phyloP scores from a whole-genome alignment of 2,113 vertebrate species.

The Gavia stellata region DNA sequence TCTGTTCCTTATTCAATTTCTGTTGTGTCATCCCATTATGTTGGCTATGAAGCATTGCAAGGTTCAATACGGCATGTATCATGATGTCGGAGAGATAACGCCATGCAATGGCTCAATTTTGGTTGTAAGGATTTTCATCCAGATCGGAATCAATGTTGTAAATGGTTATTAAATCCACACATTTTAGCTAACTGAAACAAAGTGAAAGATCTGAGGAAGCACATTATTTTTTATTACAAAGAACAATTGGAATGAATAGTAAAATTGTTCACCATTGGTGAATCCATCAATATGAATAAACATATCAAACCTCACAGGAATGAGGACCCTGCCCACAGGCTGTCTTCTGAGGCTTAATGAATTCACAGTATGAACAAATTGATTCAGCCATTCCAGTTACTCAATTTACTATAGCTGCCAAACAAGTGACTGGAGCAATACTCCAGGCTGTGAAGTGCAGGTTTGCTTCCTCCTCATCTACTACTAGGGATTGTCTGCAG shows the following conservation, averaged over 20 bases:
- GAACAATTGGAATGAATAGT: background rate
- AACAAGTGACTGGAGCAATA: background rate
- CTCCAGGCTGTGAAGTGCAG: background rate
- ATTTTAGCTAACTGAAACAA: conserved; percentile 39
- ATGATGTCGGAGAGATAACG: conserved; percentile 22
- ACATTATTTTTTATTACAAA: background rate
- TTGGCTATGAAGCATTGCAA: conserved; percentile 36
- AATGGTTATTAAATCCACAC: conserved; percentile 22
- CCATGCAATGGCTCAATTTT: background rate
- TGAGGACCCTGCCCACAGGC: background rate
- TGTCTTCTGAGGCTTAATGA: conserved; percentile 2
- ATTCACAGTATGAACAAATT: conserved; percentile 25
- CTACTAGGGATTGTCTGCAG: background rate
- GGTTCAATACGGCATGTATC: background rate
- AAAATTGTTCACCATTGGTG: background rate
- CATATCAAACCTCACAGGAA: background rate
- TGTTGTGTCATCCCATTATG: conserved; percentile 28
- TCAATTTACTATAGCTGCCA: conserved; percentile 5
- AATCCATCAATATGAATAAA: background rate
- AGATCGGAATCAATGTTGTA: conserved; percentile 42
- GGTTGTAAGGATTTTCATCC: background rate
- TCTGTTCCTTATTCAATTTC: conserved; percentile 47
- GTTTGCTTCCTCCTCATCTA: background rate
- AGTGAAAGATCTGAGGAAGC: background rate
- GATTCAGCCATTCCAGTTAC: background rate